Conservation (phyloP, 2,797 vertebrate species). For the Smutsia temminckii region DNA sequence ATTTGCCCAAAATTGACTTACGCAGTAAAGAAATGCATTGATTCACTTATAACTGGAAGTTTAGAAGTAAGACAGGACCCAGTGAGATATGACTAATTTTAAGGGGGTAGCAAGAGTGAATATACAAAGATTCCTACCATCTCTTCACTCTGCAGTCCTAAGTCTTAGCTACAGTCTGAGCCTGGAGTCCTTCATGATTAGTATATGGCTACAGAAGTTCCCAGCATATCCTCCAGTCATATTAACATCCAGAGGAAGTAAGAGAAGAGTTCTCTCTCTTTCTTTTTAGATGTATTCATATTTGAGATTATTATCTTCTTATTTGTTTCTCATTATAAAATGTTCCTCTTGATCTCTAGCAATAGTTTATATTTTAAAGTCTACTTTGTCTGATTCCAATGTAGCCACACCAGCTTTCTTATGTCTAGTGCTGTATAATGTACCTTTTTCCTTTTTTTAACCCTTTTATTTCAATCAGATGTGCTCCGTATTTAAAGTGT, state of each 20-base stretch:
- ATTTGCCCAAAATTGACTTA: neutral
- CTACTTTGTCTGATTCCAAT: neutral
- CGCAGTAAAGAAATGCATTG: neutral
- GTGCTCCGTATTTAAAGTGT: neutral
- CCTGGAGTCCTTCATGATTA: neutral
- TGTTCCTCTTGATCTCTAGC: neutral
- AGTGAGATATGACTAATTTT: neutral
- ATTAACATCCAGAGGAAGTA: neutral
- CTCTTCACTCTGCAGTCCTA: neutral
- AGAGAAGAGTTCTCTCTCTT: neutral
- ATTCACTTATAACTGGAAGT: neutral
- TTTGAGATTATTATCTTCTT: neutral
- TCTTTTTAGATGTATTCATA: neutral
- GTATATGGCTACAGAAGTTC: neutral
- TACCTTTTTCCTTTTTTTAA: neutral
- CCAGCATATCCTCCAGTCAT: neutral
- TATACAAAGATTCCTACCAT: neutral
- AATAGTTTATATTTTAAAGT: neutral
- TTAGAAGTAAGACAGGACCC: neutral
- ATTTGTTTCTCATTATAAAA: neutral
- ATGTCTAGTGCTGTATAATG: neutral
- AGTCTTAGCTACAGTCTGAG: neutral
- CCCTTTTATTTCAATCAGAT: neutral
- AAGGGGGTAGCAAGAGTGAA: neutral
- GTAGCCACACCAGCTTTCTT: slow-evolving; percentile 10